Base-by-base conservation (phyloP, 2,113 vertebrate species). In the Dipodomys ordii region DNA sequence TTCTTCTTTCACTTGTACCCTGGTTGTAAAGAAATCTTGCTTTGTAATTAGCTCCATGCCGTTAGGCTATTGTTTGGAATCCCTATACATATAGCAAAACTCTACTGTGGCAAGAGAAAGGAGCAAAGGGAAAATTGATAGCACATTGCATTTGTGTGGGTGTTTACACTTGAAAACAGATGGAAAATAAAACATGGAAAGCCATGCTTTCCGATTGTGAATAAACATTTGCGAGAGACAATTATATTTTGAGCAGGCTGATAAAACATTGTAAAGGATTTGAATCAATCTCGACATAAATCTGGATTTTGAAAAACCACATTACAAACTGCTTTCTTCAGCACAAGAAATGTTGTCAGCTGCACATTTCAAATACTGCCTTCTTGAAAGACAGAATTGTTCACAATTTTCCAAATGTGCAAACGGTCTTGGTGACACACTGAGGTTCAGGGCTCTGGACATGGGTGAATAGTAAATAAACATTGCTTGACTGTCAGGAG, bases 131-230 rank as follows among this genome's bases (percentile, higher is more conserved):
- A 90, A 90, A 80, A 83, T 10, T 93, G 80, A 7, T 27, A 92
- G 60, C 32, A 53, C 86, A 87, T 78, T 93, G 78, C 16, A 27
- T 83, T 25, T 97, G 68, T 97, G 65, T 96, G 86, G 88, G 77
- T 90, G 80, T 67, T 78, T 65, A 49, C 28, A 88, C 86, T 85
- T 96, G 87, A 90, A 96, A 96, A 85, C 71, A 96, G 94, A 96
- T 97, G 86, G 90, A 85, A 96, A 95, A 91, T 46, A 73, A 96
- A 94, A 96, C 95, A 96, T 93, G 93, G 92, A 94, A 96, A 94
- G 62, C 83, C 74, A 25, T 95, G 44, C 67, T 92, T 96, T 95
- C 67, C 49, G 94, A 39, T 72, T 84, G 46, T 49, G 92, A 82
- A 35, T 81, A 96, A 94, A 87, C 7, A 82, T 90, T 97, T 84